Conservation (phyloP, 2,888 invertebrate genomes). For the Xestia ashworthii region DNA sequence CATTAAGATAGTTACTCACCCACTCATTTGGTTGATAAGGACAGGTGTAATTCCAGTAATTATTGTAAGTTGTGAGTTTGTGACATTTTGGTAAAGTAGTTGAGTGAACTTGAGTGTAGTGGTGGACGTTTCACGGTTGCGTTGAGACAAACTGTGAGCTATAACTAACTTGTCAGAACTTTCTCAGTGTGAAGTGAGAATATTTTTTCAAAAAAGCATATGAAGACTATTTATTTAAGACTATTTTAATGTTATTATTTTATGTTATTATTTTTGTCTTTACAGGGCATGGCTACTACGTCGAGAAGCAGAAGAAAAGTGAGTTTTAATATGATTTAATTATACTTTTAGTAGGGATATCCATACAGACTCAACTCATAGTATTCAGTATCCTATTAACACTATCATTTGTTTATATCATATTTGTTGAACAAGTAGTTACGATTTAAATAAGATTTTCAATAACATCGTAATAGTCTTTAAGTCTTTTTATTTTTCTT, state of each 20-base stretch:
- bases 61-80: slow-evolving; percentile 43
- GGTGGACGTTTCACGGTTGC: slow-evolving; percentile 9
- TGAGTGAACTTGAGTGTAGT: slow-evolving; percentile 16
- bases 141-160: slow-evolving; percentile 9
- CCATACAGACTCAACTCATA: background rate
- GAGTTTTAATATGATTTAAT: slow-evolving; percentile 52
- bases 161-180: slow-evolving; percentile 21
- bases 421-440: background rate
- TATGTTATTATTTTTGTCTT: slow-evolving; percentile 68
- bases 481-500: no score
- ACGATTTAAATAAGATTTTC: background rate
- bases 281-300: slow-evolving; percentile 85
- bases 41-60: slow-evolving; percentile 44
- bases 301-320: slow-evolving; percentile 78
- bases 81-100: slow-evolving; percentile 41
- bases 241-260: slow-evolving; percentile 22
- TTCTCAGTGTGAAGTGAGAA: slow-evolving; percentile 8
- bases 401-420: background rate
- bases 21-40: slow-evolving; percentile 56
- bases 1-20: slow-evolving; percentile 45
- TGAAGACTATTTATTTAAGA: no score
- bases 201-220: background rate
- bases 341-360: background rate
- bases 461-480: background rate
- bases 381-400: background rate